These are phyloP conservation scores for Virgularia gustaviana DNA, from an alignment of 92 coral and sea anemone genomes.

Conservation along the genomic window DNA sequence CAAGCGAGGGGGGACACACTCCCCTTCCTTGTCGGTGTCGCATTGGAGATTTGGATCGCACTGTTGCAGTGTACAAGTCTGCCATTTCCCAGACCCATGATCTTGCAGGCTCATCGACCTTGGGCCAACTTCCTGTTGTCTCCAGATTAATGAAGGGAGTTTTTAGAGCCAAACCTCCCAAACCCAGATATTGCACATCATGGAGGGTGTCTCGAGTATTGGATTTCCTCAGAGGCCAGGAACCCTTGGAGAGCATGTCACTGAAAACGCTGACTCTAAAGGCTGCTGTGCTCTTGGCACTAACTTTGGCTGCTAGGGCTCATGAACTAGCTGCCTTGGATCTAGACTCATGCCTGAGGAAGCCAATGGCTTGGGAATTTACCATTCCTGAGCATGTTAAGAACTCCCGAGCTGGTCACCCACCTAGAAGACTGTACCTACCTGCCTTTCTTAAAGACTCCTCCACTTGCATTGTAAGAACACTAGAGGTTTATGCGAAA, in stretches of 20 bases:
- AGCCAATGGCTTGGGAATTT: constrained; percentile 24
- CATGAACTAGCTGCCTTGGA: too few relatives aligned
- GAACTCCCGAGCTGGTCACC: constrained; percentile 49
- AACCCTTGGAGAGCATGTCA: constrained; percentile 18
- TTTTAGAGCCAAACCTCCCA: constrained; percentile 36
- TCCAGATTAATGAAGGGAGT: constrained; percentile 49
- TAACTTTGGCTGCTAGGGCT: constrained; percentile 37
- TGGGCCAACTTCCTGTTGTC: constrained; percentile 42
- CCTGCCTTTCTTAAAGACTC: too few relatives aligned
- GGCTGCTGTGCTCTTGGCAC: constrained; percentile 1
- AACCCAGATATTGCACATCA: constrained; percentile 34
- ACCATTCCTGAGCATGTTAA: constrained; percentile 50
- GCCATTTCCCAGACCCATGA: constrained; percentile 52
- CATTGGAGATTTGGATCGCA: too few relatives aligned
- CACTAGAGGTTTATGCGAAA: constrained; percentile 17
- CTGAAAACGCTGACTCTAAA: constrained; percentile 34
- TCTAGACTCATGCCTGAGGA: constrained; percentile 42
- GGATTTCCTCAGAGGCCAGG: constrained; percentile 22
- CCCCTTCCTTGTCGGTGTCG: constrained; percentile 30
- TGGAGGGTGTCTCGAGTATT: constrained; percentile 30
- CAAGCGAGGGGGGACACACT: constrained; percentile 44
- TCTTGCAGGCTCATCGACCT: constrained; percentile 20
- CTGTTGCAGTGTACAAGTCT: constrained; percentile 48
- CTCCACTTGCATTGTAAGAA: constrained; percentile 38
- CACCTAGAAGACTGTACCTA: constrained; percentile 11